Base-by-base conservation (phyloP, 2,797 vertebrate genomes). In the Chaenodraco wilsoni region DNA sequence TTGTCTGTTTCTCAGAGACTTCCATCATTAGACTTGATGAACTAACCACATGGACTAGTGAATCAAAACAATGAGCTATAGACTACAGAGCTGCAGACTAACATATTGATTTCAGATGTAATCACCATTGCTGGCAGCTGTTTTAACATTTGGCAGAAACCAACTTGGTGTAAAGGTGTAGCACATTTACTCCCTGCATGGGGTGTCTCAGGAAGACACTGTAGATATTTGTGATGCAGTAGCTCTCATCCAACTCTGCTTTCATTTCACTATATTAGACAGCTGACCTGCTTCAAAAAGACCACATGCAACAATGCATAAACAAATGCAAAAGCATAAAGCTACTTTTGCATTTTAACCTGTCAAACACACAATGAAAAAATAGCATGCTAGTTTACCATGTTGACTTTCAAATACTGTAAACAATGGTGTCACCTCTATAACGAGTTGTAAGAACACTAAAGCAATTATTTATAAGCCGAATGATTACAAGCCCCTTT, bases 41-140 rank as follows among this genome's bases (percentile, higher is more conserved):
- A 46, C 23, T 27, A 27, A 27, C 16, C 45, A 19, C 21, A 50
- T 9, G 23, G 43, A 54, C 17, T 23, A 56, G 21, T 69, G 40
- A 40, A 40, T 31, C 27, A 54, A 58, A 58, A 57, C 43, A 50
- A 40, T 19, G 19, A 51, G 17, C 33, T 37, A 8, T 37, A 37
- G 33, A 37, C 33, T 37, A 37, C 7, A 37, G 33, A 33, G 33
- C 16, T 51, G 50, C 55, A 51, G 62, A 62, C 57, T 12, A 23
- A 17, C 56, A 7, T 62, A 72, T 65, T 72, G 76, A 76, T 66
- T 33, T 1, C 52, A 41, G 21, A 15, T 62, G 10, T 9, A 73
- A 58, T 62, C 51, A 48, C 16, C 12, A 33, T 50, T 5, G 14
- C 37, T 52, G 15, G 4, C 54, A 58, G 17, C 6, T 9, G 37